Percentiles rank a stretch among this genome's conserved stretches.
Evolutionary conservation across 2,113 vertebrate genomes (phyloP).

Genomic region (Telmatochromis sp.): DNA sequence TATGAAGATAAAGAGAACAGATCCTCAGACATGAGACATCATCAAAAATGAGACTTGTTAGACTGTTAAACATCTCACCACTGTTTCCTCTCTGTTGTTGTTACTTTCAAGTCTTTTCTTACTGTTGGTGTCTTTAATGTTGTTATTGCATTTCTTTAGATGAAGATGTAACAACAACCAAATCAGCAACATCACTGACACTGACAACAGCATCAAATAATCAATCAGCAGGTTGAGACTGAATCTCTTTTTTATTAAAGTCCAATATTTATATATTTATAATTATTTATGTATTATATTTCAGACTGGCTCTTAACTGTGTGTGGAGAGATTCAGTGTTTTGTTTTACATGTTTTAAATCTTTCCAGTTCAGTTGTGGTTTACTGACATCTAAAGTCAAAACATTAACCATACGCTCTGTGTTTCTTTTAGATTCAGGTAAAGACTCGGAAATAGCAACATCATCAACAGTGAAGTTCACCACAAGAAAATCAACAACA

Average conservation of each 20-base stretch:
- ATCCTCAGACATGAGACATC: too few species aligned
- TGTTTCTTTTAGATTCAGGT: background rate
- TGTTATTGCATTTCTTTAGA: fast-evolving
- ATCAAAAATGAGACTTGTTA: too few species aligned
- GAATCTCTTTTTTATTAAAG: background rate
- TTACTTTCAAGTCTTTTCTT: background rate
- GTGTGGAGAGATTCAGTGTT: background rate
- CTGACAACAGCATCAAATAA: background rate
- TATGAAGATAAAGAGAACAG: background rate
- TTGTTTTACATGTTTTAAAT: background rate
- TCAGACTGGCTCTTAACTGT: background rate
- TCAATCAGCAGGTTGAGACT: background rate
- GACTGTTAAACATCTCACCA: too few species aligned
- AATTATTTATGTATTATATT: background rate
- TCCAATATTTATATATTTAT: background rate
- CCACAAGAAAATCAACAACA: background rate
- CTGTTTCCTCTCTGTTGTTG: too few species aligned
- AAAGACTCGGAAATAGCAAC: background rate
- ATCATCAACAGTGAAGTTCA: background rate
- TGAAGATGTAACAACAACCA: fast-evolving
- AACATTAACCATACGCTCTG: background rate
- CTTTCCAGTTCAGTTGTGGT: background rate
- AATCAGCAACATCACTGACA: fast-evolving
- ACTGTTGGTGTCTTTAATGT: fast-evolving
- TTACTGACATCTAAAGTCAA: background rate